Evolutionary conservation across 2,113 vertebrate species (phyloP).

Genomic region (Dasyurus viverrinus): DNA sequence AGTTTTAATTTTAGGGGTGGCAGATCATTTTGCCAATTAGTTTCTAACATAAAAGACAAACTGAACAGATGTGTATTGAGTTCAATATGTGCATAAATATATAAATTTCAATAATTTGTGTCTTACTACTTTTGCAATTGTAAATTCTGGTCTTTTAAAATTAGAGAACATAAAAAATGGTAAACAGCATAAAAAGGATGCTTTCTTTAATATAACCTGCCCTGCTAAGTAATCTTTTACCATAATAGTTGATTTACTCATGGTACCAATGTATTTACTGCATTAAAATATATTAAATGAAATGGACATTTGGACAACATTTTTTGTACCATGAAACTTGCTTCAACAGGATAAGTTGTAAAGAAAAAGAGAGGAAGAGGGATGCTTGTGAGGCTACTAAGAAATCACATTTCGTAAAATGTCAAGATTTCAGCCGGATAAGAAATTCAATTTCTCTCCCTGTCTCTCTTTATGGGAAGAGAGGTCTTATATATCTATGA

Average conservation of each 20-base stretch:
- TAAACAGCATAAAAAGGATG: slow-evolving; percentile 41
- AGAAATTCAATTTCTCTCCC: slow-evolving; percentile 44
- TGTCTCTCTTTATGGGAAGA: slow-evolving; percentile 25
- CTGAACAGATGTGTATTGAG: slow-evolving; percentile 44
- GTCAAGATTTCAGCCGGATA: slow-evolving; percentile 43
- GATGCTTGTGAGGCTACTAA: neutral
- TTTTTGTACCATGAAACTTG: neutral
- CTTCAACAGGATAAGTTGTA: neutral
- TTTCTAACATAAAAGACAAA: slow-evolving; percentile 51
- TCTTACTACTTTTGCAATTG: slow-evolving; percentile 55
- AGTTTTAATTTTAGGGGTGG: neutral
- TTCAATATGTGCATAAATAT: slow-evolving; percentile 35
- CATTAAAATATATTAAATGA: slow-evolving; percentile 55
- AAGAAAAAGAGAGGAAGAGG: slow-evolving; percentile 6
- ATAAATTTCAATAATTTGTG: slow-evolving; percentile 49
- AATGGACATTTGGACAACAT: slow-evolving; percentile 19
- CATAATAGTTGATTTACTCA: slow-evolving; percentile 25
- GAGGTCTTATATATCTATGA: slow-evolving; percentile 7
- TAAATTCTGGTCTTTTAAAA: slow-evolving; percentile 69
- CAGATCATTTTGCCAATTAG: slow-evolving; percentile 28
- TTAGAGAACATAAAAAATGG: slow-evolving; percentile 55
- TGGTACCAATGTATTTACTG: slow-evolving; percentile 23
- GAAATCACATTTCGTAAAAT: slow-evolving; percentile 54
- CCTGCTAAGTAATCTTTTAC: slow-evolving; percentile 22
- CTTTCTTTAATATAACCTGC: slow-evolving; percentile 59